These are phyloP conservation scores for Tachysurus vachellii DNA, from an alignment of 2,113 vertebrate species.

Conservation along the genomic window DNA sequence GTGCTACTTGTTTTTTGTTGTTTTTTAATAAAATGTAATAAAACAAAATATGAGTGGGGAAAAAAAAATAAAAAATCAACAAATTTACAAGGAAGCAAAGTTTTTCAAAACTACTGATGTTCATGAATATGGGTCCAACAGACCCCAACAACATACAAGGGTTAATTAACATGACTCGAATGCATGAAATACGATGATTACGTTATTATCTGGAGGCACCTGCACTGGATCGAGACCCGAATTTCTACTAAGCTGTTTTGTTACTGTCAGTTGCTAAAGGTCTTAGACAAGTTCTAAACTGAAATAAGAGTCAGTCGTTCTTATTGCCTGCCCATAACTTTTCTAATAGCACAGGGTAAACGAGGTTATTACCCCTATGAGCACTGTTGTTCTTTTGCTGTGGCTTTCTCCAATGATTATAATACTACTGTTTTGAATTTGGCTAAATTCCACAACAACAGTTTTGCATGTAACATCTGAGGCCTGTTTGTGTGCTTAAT, in stretches of 20 bases:
- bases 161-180: too few species aligned
- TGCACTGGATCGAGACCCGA: too few species aligned
- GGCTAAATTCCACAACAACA: background rate
- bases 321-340: background rate
- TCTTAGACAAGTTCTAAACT: background rate
- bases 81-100: too few species aligned
- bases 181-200: background rate
- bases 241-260: background rate
- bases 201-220: background rate
- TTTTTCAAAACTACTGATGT: too few species aligned
- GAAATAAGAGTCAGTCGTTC: background rate
- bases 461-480: constrained; percentile 12
- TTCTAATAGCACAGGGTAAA: background rate
- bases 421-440: background rate
- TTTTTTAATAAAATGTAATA: too few species aligned
- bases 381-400: background rate
- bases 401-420: background rate
- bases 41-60: too few species aligned
- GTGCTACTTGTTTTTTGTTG: too few species aligned
- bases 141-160: too few species aligned
- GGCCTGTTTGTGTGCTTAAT: background rate
- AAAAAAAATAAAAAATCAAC: too few species aligned
- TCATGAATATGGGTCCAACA: too few species aligned
- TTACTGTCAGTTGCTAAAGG: background rate
- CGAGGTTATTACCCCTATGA: too few species aligned